Evolutionary conservation across 2,888 invertebrate genomes (phyloP).

Genomic region (Morpho deidamia): DNA sequence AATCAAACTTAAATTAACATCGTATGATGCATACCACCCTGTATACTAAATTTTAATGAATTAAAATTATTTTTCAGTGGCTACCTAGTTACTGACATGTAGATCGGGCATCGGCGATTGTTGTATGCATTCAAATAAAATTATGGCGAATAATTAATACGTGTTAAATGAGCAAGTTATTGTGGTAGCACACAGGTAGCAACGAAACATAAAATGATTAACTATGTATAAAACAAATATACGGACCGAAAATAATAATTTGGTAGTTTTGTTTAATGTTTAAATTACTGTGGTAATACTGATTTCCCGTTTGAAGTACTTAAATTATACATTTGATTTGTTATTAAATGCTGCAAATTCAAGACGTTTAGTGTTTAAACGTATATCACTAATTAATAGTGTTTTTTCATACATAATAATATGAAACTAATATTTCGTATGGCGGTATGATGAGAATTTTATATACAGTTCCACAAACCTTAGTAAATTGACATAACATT

Average conservation of each 20-base stretch:
- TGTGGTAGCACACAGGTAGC: background rate
- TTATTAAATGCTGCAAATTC: background rate
- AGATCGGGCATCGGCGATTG: background rate
- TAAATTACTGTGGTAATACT: background rate
- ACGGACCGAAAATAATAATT: background rate
- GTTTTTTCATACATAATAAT: no score
- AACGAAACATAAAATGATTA: background rate
- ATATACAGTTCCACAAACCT: no score
- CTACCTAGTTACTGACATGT: no score
- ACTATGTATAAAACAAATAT: background rate
- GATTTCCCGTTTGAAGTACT: background rate
- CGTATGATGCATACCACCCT: no score
- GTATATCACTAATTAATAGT: no score
- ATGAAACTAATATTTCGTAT: no score
- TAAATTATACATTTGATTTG: background rate
- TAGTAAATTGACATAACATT: no score
- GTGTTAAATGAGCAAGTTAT: background rate
- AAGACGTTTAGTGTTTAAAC: no score
- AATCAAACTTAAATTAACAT: no score
- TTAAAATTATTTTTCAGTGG: no score
- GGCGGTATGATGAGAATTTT: no score
- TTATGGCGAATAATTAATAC: background rate
- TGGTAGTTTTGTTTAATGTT: background rate
- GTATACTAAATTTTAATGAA: no score
- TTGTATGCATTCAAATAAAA: background rate